Conservation (phyloP, 2,797 vertebrate species). For the Pelochelys cantorii region DNA sequence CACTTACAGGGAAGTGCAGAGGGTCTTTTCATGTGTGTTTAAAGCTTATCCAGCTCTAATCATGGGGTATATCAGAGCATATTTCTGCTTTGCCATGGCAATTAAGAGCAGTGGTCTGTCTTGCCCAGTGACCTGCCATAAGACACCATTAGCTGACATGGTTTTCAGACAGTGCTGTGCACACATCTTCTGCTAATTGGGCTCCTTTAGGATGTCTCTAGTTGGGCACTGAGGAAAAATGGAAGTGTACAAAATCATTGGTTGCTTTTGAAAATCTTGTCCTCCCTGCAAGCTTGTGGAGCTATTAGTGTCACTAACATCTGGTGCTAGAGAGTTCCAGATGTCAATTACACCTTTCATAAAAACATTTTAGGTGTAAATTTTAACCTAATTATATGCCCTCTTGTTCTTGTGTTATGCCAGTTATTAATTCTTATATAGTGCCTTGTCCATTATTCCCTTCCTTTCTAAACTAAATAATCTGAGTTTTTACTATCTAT, state of each 20-base stretch:
- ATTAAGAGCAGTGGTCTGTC: background rate
- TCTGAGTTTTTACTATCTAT: background rate
- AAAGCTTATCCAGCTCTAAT: background rate
- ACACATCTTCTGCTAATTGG: no score
- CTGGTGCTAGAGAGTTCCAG: background rate
- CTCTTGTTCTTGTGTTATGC: background rate
- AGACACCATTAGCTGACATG: no score
- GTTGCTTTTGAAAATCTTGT: background rate
- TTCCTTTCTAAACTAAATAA: background rate
- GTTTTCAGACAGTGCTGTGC: no score
- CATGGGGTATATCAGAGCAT: background rate
- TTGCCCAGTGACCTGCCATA: no score
- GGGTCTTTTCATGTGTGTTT: background rate
- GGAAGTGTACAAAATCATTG: no score
- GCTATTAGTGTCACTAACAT: background rate
- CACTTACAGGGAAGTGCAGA: background rate
- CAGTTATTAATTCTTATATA: background rate
- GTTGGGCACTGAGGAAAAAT: no score
- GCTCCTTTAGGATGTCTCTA: no score
- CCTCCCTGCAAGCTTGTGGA: background rate
- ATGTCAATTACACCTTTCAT: accelerated
- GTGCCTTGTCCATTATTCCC: background rate
- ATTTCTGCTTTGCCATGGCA: no score
- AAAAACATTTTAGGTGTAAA: background rate
- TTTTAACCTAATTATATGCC: background rate